These are phyloP conservation scores for Teleiodes luculella DNA, from an alignment of 2,888 invertebrate genomes.

Conservation along the genomic window DNA sequence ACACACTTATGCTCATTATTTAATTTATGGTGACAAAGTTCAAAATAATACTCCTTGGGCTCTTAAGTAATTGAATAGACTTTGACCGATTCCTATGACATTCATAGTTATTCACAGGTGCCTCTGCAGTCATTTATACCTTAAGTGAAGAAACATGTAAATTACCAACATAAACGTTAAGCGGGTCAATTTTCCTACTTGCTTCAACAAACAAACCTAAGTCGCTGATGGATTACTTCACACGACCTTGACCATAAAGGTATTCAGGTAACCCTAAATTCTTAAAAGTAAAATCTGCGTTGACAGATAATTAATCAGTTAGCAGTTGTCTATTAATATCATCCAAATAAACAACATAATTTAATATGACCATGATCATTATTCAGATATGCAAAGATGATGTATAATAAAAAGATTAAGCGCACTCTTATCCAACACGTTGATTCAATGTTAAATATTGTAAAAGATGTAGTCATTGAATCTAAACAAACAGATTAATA, in stretches of 20 bases:
- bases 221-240: neutral
- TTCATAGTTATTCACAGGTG: neutral
- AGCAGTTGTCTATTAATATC: conserved; percentile 30
- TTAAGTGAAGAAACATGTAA: neutral
- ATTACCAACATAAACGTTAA: neutral
- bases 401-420: conserved; percentile 44
- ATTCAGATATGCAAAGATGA: conserved; percentile 54
- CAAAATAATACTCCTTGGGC: neutral
- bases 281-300: conserved; percentile 30
- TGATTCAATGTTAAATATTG: conserved; percentile 36
- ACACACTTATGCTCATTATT: neutral
- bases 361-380: conserved; percentile 48
- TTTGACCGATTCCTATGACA: neutral
- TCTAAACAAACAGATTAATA: neutral
- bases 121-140: neutral
- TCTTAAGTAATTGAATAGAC: neutral
- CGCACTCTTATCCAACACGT: conserved; percentile 33
- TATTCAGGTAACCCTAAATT: conserved; percentile 8
- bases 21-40: neutral
- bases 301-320: conserved; percentile 36
- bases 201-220: neutral
- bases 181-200: neutral
- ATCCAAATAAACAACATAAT: conserved; percentile 43
- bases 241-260: conserved; percentile 12
- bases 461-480: conserved; percentile 8